These are phyloP conservation scores for Rafetus swinhoei DNA, from an alignment of 2,113 vertebrate species.

Conservation along the genomic window DNA sequence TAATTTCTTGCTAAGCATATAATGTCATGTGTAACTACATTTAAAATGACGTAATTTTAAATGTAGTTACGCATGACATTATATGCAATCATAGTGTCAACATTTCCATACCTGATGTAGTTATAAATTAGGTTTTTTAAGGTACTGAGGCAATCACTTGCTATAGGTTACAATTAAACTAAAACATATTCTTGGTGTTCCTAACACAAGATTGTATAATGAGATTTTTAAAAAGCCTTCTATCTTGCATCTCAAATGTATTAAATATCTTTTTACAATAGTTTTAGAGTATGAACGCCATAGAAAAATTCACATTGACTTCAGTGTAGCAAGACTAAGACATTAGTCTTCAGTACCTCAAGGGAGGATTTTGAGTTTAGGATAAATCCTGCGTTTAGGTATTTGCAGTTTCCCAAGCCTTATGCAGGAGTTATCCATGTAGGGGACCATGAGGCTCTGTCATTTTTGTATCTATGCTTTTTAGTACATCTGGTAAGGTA, in stretches of 20 bases:
- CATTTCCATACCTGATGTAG: neutral
- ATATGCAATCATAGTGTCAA: neutral
- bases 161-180: rapidly evolving
- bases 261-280: neutral
- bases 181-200: neutral
- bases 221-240: neutral
- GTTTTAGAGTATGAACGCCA: neutral
- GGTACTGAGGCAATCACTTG: neutral
- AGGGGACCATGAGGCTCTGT: neutral
- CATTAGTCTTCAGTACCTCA: neutral
- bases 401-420: neutral
- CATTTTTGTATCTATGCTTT: neutral
- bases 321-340: rapidly evolving
- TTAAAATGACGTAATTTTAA: neutral
- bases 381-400: neutral
- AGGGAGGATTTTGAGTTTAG: neutral
- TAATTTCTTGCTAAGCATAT: neutral
- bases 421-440: neutral
- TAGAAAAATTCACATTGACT: neutral
- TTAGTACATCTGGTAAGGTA: neutral
- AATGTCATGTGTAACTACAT: too few relatives aligned
- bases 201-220: neutral
- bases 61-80: neutral
- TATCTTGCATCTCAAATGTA: neutral
- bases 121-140: neutral